A percentile compares a stretch with the other conserved stretches of the same genome.
phyloP scores from a whole-genome alignment of 2,113 vertebrate genomes.

The Pterophyllum scalare region DNA sequence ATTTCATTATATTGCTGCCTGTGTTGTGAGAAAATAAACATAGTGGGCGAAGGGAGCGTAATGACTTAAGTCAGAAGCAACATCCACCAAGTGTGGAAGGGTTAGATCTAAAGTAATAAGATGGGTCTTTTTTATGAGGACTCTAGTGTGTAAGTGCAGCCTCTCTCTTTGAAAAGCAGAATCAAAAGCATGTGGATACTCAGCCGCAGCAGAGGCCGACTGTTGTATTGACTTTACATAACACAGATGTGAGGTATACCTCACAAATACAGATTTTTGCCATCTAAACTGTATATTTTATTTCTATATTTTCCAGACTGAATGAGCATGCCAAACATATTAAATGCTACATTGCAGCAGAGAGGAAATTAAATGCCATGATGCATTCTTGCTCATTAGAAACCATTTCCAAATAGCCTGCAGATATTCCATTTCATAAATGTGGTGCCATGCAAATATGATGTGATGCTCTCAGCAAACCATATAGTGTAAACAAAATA shows the following conservation, averaged over 20 bases:
- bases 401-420: conserved; percentile 33
- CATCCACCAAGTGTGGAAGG: conserved; percentile 35
- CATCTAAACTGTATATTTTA: not conserved
- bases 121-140: conserved; percentile 51
- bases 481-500: not conserved
- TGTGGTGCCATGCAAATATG: conserved; percentile 25
- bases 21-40: conserved; percentile 29
- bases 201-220: conserved; percentile 56
- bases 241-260: conserved; percentile 27
- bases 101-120: conserved; percentile 58
- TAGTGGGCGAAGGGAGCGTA: conserved; percentile 20
- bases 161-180: conserved; percentile 57
- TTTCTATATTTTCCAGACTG: not conserved
- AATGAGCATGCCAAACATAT: not conserved
- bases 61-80: conserved; percentile 47
- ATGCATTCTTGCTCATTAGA: conserved; percentile 28
- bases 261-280: conserved; percentile 25
- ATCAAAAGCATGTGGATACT: conserved; percentile 59
- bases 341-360: not conserved
- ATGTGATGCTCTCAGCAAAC: conserved; percentile 13
- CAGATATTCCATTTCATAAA: conserved; percentile 33
- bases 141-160: conserved; percentile 30
- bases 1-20: conserved; percentile 47
- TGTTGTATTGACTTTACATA: conserved; percentile 66
- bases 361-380: not conserved